phyloP scores from a whole-genome alignment of 2,797 vertebrate genomes.

The Orientallactaga sibirica region DNA sequence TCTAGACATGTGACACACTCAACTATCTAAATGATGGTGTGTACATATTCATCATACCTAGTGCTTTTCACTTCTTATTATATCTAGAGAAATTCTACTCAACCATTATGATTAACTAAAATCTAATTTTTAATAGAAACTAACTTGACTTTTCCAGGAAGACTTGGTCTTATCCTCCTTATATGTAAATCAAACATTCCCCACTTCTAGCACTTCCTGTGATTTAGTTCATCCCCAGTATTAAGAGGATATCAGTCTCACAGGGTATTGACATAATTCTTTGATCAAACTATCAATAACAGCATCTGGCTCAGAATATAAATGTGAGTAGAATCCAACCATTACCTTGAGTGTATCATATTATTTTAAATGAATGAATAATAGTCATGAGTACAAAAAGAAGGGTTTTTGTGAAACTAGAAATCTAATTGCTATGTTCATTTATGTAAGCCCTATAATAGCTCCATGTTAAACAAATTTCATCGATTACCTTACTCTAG shows the following conservation, averaged over 20 bases:
- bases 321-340: constrained; percentile 4
- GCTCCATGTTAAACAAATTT: neutral
- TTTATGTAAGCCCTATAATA: neutral
- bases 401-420: neutral
- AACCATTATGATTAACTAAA: neutral
- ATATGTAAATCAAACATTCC: neutral
- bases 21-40: neutral
- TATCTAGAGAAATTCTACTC: neutral
- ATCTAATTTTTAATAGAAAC: neutral
- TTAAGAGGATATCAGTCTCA: neutral
- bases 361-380: constrained; percentile 25
- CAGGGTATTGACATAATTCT: neutral
- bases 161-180: neutral
- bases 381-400: constrained; percentile 14
- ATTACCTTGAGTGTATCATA: neutral
- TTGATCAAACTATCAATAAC: neutral
- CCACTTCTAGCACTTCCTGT: neutral
- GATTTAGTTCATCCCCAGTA: neutral
- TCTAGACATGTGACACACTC: neutral
- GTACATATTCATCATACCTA: neutral
- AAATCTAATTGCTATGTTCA: neutral
- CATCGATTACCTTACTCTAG: neutral
- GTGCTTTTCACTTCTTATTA: neutral
- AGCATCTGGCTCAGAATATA: neutral
- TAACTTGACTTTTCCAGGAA: neutral